Evolutionary conservation across 2,113 vertebrate species (phyloP), one percentile per base, ranked within the genome.

Genomic region (Chaetura pelagica): DNA sequence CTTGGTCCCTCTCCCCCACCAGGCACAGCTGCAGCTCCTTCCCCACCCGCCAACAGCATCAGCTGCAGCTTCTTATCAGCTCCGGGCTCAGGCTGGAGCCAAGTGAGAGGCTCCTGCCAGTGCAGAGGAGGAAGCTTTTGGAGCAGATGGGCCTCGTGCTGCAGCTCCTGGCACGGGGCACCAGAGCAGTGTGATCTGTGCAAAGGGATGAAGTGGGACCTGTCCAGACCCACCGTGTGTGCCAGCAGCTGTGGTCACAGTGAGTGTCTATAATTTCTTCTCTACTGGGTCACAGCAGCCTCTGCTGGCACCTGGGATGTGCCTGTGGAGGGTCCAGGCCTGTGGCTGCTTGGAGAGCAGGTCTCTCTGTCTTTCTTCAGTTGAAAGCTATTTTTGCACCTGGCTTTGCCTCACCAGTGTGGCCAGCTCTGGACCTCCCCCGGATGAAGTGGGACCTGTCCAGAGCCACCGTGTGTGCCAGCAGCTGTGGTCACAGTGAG

Each of bases 41-140:
- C 57, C 29, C 63, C 75, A 74, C 38, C 66, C 57, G 40, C 87
- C 94, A 95, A 58, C 63, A 94, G 90, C 94, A 77, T 96, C 96
- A 97, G 96, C 96, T 97, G 96, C 94, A 77, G 90, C 92, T 94
- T 46, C 92, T 97, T 90, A 94, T 79, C 84, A 96, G 79, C 88
- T 35, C 90, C 83, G 94, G 92, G 54, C 51, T 77, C 74, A 93
- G 93, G 61, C 78, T 90, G 78, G 78, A 71, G 26, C 48, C 5
- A 2, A 74, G 66, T 2, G 52, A 77, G 87, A 81, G 84, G 74
- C 2, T 95, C 30, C 71, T 35, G 92, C 84, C 71, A 86, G 7
- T 83, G 72, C 61, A 35, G 74, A 6, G 73, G 68, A 44, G 75
- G 93, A 62, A 24, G 91, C 12, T 13, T 46, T 89, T 71, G 27